phyloP scores from a whole-genome alignment of 2,888 invertebrate species.

The Nebria brevicollis region DNA sequence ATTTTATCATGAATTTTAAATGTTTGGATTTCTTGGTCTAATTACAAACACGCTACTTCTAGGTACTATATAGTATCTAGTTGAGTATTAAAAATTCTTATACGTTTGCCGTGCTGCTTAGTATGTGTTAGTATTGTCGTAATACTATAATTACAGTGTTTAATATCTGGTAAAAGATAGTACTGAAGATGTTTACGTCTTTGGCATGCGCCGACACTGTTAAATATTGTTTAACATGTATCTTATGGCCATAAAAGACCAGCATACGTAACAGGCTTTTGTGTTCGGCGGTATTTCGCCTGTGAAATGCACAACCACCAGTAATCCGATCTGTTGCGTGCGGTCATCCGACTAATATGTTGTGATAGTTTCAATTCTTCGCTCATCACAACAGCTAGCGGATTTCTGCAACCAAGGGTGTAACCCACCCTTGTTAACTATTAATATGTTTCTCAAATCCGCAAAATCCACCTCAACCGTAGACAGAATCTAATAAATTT shows the following conservation, averaged over 20 bases:
- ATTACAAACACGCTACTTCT: too few species aligned
- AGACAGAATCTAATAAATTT: too few species aligned
- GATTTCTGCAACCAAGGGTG: constrained; percentile 7
- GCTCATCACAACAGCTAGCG: constrained; percentile 10
- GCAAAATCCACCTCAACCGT: too few species aligned
- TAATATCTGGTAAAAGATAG: not conserved
- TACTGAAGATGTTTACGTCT: not conserved
- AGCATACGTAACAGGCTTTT: not conserved
- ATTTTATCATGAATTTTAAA: constrained; percentile 3
- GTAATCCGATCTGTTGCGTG: constrained; percentile 37
- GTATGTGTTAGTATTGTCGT: not conserved
- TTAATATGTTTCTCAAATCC: not conserved
- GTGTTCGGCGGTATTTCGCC: constrained; percentile 5
- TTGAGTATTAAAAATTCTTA: too few species aligned
- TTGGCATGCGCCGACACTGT: constrained; percentile 20
- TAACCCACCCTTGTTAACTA: not conserved
- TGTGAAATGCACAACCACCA: not conserved
- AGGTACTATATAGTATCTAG: too few species aligned
- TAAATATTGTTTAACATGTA: not conserved
- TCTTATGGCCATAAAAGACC: not conserved
- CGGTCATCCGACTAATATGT: constrained; percentile 43
- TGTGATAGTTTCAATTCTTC: constrained; percentile 44
- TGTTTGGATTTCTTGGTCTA: not conserved
- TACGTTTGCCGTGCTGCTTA: too few species aligned
- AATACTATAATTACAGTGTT: constrained; percentile 41